These are phyloP conservation scores for Plagodis pulveraria DNA, from an alignment of 2,888 invertebrate species.

Conservation along the genomic window DNA sequence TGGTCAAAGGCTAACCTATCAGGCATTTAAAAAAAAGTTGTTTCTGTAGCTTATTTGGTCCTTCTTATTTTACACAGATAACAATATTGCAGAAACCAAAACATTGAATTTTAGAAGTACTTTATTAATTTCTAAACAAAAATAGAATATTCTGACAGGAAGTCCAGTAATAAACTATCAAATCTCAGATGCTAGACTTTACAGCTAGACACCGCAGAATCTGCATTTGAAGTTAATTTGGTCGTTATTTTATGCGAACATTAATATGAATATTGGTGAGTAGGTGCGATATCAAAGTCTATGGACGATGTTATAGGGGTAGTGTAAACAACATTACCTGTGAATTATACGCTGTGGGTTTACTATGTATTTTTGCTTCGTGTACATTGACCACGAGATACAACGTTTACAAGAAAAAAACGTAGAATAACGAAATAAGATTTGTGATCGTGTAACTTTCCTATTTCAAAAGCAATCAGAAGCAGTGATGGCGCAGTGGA, in stretches of 20 bases:
- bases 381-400: slow-evolving; percentile 51
- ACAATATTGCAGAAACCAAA: too few relatives aligned
- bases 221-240: slow-evolving; percentile 30
- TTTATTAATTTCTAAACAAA: too few relatives aligned
- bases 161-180: neutral
- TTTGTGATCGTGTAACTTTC: too few relatives aligned
- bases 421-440: too few relatives aligned
- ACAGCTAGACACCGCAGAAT: slow-evolving; percentile 19
- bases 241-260: slow-evolving; percentile 26
- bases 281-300: slow-evolving; percentile 29
- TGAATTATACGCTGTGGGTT: slow-evolving; percentile 66
- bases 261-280: slow-evolving; percentile 23
- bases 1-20: too few relatives aligned
- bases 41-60: too few relatives aligned
- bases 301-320: slow-evolving; percentile 34
- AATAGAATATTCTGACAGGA: too few relatives aligned
- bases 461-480: too few relatives aligned
- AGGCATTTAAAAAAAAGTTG: too few relatives aligned
- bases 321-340: slow-evolving; percentile 72
- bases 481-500: too few relatives aligned
- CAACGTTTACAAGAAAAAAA: neutral
- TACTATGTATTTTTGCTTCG: slow-evolving; percentile 48
- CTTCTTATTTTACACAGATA: too few relatives aligned
- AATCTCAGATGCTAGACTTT: slow-evolving; percentile 10
- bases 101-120: too few relatives aligned